Conservation (phyloP, 2,113 vertebrate genomes). For the Pseudolaguvia tuberculata region DNA sequence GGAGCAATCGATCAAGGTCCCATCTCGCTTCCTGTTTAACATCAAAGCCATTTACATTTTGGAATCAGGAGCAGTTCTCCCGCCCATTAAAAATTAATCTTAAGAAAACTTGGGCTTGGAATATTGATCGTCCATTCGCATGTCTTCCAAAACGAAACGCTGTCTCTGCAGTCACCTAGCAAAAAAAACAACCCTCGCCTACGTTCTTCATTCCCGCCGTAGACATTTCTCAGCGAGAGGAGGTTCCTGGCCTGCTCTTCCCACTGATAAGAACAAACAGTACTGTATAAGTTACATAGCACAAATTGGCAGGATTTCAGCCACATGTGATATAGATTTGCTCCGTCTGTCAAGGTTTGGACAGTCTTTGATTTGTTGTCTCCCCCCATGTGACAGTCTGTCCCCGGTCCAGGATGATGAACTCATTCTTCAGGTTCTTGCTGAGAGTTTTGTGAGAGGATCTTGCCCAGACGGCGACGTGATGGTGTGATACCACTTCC, state of each 20-base stretch:
- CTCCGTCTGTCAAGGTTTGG: too few relatives aligned
- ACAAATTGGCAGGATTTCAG: conserved; percentile 1
- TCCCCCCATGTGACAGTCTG: too few relatives aligned
- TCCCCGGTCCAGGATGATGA: too few relatives aligned
- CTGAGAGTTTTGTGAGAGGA: background rate
- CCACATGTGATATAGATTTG: background rate
- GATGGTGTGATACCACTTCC: background rate
- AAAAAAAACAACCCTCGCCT: conserved; percentile 46
- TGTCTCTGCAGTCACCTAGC: conserved; percentile 54
- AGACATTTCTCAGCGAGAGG: conserved; percentile 43
- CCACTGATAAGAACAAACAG: conserved; percentile 27
- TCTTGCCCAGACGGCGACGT: background rate
- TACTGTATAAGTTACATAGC: background rate
- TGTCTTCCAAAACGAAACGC: conserved; percentile 53
- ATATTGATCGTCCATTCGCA: conserved; percentile 58
- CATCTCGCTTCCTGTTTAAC: conserved; percentile 55
- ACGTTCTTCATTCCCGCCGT: conserved; percentile 52
- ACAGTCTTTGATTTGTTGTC: background rate
- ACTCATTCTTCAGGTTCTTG: background rate
- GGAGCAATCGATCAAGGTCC: conserved; percentile 58
- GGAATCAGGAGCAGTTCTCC: conserved; percentile 54
- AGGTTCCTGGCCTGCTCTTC: conserved; percentile 21
- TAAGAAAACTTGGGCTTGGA: conserved; percentile 53
- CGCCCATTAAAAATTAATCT: conserved; percentile 64
- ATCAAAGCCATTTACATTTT: conserved; percentile 65